Evolutionary conservation across 1,140 invertebrate species (phyloP).

Genomic region (Brachionus koreanus): DNA sequence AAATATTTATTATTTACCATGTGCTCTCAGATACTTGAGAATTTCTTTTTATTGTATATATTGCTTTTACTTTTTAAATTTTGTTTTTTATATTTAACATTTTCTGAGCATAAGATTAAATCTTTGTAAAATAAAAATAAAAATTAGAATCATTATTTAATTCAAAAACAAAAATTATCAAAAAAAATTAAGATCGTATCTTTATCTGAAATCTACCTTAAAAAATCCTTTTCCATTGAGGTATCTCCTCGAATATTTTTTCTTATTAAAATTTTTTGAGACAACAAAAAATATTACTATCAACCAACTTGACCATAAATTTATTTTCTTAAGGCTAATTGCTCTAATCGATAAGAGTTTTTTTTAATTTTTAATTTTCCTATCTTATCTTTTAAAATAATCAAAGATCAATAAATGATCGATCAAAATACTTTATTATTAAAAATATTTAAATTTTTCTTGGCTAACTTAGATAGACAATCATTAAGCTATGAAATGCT

Average conservation of each 20-base stretch:
- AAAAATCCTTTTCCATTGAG: no score
- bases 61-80: neutral
- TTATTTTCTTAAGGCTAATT: neutral
- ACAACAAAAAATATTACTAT: neutral
- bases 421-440: neutral
- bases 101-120: slow-evolving; percentile 1
- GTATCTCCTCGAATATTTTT: no score
- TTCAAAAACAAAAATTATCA: no score
- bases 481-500: neutral
- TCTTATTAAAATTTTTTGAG: neutral
- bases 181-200: no score
- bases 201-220: no score
- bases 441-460: neutral
- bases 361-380: neutral
- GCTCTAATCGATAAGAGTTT: neutral
- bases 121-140: neutral
- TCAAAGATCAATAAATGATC: neutral
- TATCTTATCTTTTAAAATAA: neutral
- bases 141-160: no score
- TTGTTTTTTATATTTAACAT: neutral
- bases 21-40: neutral
- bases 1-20: neutral
- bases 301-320: neutral
- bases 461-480: neutral
- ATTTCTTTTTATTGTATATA: neutral